Evolutionary conservation across 2,113 vertebrate genomes (phyloP).

Genomic region (Neoarius graeffei): DNA sequence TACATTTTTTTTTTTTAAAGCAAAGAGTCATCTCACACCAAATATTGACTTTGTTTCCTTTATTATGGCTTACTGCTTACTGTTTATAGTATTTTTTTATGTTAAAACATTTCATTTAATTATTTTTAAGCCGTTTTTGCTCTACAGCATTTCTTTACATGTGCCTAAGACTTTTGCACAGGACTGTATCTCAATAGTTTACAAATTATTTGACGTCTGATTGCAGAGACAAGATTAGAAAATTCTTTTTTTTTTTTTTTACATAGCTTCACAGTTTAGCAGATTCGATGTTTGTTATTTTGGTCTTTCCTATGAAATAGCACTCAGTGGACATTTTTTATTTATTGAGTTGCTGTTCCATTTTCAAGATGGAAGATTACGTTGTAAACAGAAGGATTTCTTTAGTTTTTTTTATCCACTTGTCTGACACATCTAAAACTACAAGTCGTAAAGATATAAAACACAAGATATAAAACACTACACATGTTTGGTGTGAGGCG

Average conservation of each 20-base stretch:
- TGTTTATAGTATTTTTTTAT: too few relatives aligned
- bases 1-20: too few relatives aligned
- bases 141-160: too few relatives aligned
- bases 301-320: neutral
- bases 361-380: neutral
- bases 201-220: neutral
- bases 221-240: neutral
- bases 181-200: too few relatives aligned
- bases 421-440: neutral
- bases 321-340: neutral
- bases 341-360: neutral
- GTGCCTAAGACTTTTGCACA: too few relatives aligned
- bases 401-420: neutral
- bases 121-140: too few relatives aligned
- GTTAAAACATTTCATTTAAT: too few relatives aligned
- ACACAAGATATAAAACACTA: neutral
- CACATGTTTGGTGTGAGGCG: neutral
- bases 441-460: neutral
- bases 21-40: too few relatives aligned
- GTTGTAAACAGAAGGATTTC: neutral
- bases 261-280: too few relatives aligned
- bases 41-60: too few relatives aligned
- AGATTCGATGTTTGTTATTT: neutral
- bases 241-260: neutral
- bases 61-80: too few relatives aligned